phyloP scores from a whole-genome alignment of 1,140 invertebrate species.

The Agraylea sexmaculata region DNA sequence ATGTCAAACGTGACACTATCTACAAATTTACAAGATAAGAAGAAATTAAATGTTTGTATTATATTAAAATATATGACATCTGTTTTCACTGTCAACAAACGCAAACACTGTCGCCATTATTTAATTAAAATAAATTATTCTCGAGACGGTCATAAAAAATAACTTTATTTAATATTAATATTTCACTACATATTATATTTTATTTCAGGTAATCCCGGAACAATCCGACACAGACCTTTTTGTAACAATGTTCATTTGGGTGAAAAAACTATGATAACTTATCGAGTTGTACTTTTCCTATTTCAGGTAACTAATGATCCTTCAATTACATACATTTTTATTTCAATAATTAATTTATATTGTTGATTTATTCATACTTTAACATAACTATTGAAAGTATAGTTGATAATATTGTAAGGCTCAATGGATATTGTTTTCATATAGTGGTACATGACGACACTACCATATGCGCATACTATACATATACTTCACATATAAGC shows the following conservation, averaged over 20 bases:
- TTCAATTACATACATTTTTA: too few relatives aligned
- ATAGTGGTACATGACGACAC: too few relatives aligned
- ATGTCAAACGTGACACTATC: too few relatives aligned
- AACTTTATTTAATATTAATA: neutral
- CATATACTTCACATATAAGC: too few relatives aligned
- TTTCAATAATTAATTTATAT: too few relatives aligned
- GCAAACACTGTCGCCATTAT: too few relatives aligned
- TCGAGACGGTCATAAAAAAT: neutral
- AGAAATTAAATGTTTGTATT: neutral
- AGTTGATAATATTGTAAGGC: too few relatives aligned
- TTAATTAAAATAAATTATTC: too few relatives aligned
- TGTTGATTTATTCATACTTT: too few relatives aligned
- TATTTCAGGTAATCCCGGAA: slow-evolving; percentile 11
- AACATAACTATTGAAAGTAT: too few relatives aligned
- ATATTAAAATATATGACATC: neutral
- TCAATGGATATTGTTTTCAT: too few relatives aligned
- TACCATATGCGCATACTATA: too few relatives aligned
- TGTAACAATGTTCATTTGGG: slow-evolving; percentile 45
- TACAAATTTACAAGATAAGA: neutral
- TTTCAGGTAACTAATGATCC: slow-evolving; percentile 24
- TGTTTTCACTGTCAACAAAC: neutral
- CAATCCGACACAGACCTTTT: slow-evolving; percentile 37
- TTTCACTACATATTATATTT: neutral
- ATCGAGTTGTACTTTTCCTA: slow-evolving; percentile 43
- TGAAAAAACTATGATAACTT: slow-evolving; percentile 41